A percentile compares a stretch with the other conserved stretches of the same genome.
phyloP scores from a whole-genome alignment of 2,888 invertebrate species.

The Drosophila helvetica region DNA sequence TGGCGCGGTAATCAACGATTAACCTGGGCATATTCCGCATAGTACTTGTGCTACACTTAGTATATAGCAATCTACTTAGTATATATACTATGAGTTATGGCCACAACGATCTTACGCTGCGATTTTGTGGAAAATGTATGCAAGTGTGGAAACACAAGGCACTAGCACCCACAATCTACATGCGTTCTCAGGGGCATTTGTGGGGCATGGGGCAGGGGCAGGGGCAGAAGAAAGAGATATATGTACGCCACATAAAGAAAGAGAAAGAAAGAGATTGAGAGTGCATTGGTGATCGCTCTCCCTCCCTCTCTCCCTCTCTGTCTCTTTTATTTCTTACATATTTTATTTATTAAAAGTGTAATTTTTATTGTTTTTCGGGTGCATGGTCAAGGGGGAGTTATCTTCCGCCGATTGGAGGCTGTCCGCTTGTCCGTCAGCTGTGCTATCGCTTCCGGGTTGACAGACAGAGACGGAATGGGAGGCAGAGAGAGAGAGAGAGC shows the following conservation, averaged over 20 bases:
- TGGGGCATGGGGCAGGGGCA: slow-evolving; percentile 14
- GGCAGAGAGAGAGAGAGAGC: neutral
- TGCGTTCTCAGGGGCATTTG: slow-evolving; percentile 46
- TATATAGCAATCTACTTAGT: neutral
- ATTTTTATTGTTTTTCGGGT: slow-evolving; percentile 18
- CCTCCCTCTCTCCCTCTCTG: neutral
- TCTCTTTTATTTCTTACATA: neutral
- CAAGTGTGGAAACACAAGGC: slow-evolving; percentile 20
- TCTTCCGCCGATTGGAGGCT: slow-evolving; percentile 20
- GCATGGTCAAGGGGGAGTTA: slow-evolving; percentile 49
- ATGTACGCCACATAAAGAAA: neutral
- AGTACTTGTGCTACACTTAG: neutral
- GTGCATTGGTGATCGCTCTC: neutral
- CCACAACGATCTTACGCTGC: slow-evolving; percentile 18
- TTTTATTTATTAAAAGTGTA: slow-evolving; percentile 13
- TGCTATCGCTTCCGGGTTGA: slow-evolving; percentile 38
- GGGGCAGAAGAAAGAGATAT: neutral
- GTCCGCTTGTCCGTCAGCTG: slow-evolving; percentile 16
- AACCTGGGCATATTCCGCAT: neutral
- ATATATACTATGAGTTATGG: neutral
- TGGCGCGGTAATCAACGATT: neutral
- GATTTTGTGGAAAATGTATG: slow-evolving; percentile 39
- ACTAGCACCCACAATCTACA: slow-evolving; percentile 27
- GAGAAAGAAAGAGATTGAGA: neutral
- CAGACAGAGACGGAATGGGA: neutral